Evolutionary conservation across 2,888 invertebrate genomes (phyloP).

Genomic region (Aphodius granarius): DNA sequence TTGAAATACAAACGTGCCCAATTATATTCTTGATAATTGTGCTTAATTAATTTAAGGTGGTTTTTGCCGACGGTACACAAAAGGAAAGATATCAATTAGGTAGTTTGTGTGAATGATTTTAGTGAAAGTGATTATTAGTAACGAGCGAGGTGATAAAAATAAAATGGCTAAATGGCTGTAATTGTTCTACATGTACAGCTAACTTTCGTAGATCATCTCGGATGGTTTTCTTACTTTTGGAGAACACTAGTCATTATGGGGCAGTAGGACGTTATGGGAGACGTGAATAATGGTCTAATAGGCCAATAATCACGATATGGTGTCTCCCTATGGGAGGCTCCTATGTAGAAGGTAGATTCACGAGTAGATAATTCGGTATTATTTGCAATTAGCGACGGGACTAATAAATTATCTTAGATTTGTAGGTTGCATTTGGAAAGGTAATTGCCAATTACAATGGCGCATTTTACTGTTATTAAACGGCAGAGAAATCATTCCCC

Average conservation of each 20-base stretch:
- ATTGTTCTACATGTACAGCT: background rate
- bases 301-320: conserved; percentile 30
- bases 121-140: background rate
- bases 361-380: conserved; percentile 45
- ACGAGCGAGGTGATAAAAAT: background rate
- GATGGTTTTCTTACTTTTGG: background rate
- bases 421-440: conserved; percentile 17
- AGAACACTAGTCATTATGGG: conserved; percentile 31
- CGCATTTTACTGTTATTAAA: background rate
- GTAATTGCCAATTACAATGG: background rate
- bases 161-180: too few species aligned
- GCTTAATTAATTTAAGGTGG: background rate
- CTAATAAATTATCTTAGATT: conserved; percentile 39
- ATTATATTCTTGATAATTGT: background rate
- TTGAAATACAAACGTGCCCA: background rate
- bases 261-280: too few species aligned
- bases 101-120: background rate
- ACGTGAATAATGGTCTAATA: conserved; percentile 35
- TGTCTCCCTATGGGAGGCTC: background rate
- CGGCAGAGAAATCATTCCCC: conserved; percentile 1
- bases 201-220: background rate
- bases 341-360: conserved; percentile 32
- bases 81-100: background rate
- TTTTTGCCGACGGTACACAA: background rate
- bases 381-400: conserved; percentile 45